phyloP scores from a whole-genome alignment of 2,113 vertebrate genomes.

The Lepisosteus oculatus region DNA sequence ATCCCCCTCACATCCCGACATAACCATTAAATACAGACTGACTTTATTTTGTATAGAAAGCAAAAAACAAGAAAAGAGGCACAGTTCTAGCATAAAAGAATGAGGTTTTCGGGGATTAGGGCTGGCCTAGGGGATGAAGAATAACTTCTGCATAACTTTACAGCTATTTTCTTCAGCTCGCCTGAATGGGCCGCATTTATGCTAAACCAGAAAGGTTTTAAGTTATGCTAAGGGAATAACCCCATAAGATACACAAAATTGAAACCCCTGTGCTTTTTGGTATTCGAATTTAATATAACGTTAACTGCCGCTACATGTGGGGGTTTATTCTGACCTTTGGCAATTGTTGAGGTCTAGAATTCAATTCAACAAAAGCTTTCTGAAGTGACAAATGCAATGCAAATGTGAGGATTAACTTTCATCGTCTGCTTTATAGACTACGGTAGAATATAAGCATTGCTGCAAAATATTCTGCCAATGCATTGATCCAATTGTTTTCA shows the following conservation, averaged over 20 bases:
- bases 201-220: conserved; percentile 44
- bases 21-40: conserved; percentile 99
- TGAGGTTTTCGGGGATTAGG: conserved; percentile 74
- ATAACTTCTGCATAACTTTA: conserved; percentile 82
- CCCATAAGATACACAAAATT: conserved; percentile 38
- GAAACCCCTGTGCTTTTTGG: conserved; percentile 4
- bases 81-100: conserved; percentile 80
- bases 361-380: neutral
- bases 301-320: conserved; percentile 18
- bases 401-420: conserved; percentile 6
- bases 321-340: neutral
- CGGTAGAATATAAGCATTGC: too few species aligned
- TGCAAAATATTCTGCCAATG: too few species aligned
- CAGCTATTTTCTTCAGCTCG: conserved; percentile 64
- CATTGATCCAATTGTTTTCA: too few species aligned
- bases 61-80: conserved; percentile 81
- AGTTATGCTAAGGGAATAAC: conserved; percentile 49
- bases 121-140: conserved; percentile 71
- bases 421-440: neutral
- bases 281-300: conserved; percentile 13
- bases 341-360: neutral
- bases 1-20: conserved; percentile 91
- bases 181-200: conserved; percentile 62
- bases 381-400: neutral
- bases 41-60: conserved; percentile 97